phyloP scores from a whole-genome alignment of 2,113 vertebrate genomes.

The Etheostoma spectabile region DNA sequence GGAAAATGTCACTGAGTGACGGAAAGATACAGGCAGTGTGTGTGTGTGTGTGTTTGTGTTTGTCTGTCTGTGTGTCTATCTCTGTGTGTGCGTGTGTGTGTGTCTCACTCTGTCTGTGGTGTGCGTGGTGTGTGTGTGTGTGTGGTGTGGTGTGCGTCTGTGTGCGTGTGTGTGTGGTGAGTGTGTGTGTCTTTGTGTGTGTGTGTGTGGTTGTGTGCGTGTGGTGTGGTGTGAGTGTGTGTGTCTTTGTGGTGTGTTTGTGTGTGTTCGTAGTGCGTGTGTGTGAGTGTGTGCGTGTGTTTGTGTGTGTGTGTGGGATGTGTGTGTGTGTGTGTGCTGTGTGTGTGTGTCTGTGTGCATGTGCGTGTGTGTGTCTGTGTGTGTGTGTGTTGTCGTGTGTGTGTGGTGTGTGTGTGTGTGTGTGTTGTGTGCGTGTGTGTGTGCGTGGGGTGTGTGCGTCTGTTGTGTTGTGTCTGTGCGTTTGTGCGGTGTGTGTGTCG shows the following conservation, averaged over 20 bases:
- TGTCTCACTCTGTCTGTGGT: background rate
- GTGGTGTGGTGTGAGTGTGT: background rate
- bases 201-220: background rate
- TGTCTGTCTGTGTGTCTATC: too few relatives aligned
- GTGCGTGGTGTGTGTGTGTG: background rate
- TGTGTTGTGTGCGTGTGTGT: background rate
- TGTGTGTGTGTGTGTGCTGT: background rate
- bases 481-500: too few relatives aligned
- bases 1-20: slow-evolving; percentile 36
- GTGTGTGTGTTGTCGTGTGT: too few relatives aligned
- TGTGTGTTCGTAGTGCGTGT: background rate
- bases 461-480: background rate
- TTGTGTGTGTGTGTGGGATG: too few relatives aligned
- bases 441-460: background rate
- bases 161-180: background rate
- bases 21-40: background rate
- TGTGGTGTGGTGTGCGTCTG: too few relatives aligned
- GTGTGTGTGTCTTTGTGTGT: too few relatives aligned
- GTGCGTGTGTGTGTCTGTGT: background rate
- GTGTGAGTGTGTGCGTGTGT: background rate
- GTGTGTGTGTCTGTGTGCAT: background rate
- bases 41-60: too few relatives aligned
- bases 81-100: background rate
- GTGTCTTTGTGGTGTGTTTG: background rate
- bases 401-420: background rate